phyloP scores from a whole-genome alignment of 2,888 invertebrate genomes.

The Tetragonula carbonaria region DNA sequence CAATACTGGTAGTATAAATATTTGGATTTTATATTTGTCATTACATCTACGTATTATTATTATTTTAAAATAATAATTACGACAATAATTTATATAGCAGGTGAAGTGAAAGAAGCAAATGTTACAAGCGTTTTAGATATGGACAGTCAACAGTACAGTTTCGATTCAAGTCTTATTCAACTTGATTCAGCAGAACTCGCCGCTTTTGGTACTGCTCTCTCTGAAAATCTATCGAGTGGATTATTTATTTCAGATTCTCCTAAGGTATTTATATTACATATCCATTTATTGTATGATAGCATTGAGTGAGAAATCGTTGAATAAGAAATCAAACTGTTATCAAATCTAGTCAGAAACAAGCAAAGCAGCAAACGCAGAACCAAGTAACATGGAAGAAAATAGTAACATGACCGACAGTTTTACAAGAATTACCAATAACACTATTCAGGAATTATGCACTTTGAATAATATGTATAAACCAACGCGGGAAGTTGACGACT shows the following conservation, averaged over 20 bases:
- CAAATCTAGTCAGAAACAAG: constrained; percentile 57
- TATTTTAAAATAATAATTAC: neutral
- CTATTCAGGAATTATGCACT: constrained; percentile 83
- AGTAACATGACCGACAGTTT: constrained; percentile 86
- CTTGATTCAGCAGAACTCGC: constrained; percentile 83
- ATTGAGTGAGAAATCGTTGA: neutral
- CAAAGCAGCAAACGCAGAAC: constrained; percentile 55
- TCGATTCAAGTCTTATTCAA: constrained; percentile 79
- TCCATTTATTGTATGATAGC: neutral
- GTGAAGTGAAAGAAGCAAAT: constrained; percentile 59
- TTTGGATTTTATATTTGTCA: neutral
- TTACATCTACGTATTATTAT: neutral
- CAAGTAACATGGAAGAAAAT: constrained; percentile 60
- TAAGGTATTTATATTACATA: constrained; percentile 57
- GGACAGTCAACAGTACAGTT: constrained; percentile 78
- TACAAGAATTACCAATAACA: constrained; percentile 84
- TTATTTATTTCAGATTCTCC: constrained; percentile 84
- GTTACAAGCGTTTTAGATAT: constrained; percentile 79
- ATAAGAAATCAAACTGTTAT: constrained; percentile 11
- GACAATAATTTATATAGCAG: constrained; percentile 47
- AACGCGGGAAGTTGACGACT: constrained; percentile 61
- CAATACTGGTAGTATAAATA: constrained; percentile 64
- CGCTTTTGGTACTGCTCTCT: constrained; percentile 82
- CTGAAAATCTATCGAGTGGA: constrained; percentile 84
- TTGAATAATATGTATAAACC: constrained; percentile 79